Conservation (phyloP, 2,888 invertebrate species). For the Lysandra coridon region DNA sequence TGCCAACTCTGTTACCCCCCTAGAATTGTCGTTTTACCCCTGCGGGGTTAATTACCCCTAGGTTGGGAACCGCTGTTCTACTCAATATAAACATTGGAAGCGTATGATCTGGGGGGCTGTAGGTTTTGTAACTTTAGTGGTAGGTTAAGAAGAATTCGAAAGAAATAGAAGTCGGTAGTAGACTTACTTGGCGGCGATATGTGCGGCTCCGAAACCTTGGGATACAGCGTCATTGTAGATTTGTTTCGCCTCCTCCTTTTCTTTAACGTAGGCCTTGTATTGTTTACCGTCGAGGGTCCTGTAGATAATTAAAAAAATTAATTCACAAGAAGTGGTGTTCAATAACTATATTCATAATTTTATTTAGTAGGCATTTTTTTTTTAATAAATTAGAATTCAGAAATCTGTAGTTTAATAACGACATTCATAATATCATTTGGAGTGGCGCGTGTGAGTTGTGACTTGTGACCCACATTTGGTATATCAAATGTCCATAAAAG, state of each 20-base stretch:
- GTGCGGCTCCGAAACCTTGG: slow-evolving; percentile 81
- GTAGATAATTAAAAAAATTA: slow-evolving; percentile 37
- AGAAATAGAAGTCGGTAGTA: background rate
- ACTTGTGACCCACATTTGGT: background rate
- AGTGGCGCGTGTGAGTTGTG: background rate
- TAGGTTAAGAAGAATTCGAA: background rate
- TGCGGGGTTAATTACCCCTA: too few relatives aligned
- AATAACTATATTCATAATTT: too few relatives aligned
- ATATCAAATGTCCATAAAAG: background rate
- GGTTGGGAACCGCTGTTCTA: too few relatives aligned
- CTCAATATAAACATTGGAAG: too few relatives aligned
- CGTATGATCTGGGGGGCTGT: too few relatives aligned
- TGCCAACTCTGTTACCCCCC: too few relatives aligned
- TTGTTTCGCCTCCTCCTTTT: slow-evolving; percentile 82
- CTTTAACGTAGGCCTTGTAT: slow-evolving; percentile 83
- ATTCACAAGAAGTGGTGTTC: background rate
- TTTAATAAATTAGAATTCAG: background rate
- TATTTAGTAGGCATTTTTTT: too few relatives aligned
- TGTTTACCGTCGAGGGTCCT: slow-evolving; percentile 82
- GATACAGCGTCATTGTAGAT: slow-evolving; percentile 79
- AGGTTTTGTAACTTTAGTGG: too few relatives aligned
- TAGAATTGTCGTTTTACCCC: too few relatives aligned
- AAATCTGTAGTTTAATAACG: background rate
- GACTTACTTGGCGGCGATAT: slow-evolving; percentile 76
- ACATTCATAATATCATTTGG: background rate